Percentiles rank a stretch among this genome's conserved stretches.
These are phyloP conservation scores for Agrotis puta DNA, from an alignment of 2,888 invertebrate species.

Conservation along the genomic window DNA sequence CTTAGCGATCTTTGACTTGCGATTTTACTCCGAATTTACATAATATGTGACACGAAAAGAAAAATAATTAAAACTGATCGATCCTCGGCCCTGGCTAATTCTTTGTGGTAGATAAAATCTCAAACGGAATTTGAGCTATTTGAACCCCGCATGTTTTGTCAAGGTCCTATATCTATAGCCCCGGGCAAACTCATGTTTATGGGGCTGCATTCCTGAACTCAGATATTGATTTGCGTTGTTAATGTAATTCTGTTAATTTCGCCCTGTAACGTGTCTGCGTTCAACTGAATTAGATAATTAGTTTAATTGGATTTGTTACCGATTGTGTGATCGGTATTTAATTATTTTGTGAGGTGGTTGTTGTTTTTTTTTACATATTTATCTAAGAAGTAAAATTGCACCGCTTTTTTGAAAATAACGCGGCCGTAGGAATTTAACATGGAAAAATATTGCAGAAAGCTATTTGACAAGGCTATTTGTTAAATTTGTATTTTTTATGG, in stretches of 20 bases:
- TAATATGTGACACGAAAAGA: background rate
- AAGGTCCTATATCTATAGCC: constrained; percentile 1
- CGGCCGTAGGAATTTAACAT: too few relatives aligned
- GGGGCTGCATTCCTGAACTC: constrained; percentile 27
- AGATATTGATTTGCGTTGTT: constrained; percentile 24
- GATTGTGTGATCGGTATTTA: constrained; percentile 1
- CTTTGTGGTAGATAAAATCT: constrained; percentile 7
- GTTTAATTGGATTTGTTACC: constrained; percentile 15
- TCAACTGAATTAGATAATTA: constrained; percentile 10
- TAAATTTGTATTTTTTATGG: too few relatives aligned
- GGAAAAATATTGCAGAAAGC: too few relatives aligned
- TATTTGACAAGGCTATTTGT: too few relatives aligned
- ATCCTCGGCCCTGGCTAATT: constrained; percentile 5
- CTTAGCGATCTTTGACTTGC: background rate
- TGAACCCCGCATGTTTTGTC: constrained; percentile 11
- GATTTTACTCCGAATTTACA: background rate
- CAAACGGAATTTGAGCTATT: constrained; percentile 23
- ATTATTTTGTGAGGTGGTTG: background rate
- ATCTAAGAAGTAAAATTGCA: too few relatives aligned
- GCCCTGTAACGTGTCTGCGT: background rate
- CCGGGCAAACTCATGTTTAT: constrained; percentile 16
- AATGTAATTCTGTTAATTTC: constrained; percentile 17
- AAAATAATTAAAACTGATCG: background rate
- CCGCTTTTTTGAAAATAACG: background rate
- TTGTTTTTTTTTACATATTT: too few relatives aligned